phyloP scores from a whole-genome alignment of 2,888 invertebrate species.

The Lycocerus yunnanus region DNA sequence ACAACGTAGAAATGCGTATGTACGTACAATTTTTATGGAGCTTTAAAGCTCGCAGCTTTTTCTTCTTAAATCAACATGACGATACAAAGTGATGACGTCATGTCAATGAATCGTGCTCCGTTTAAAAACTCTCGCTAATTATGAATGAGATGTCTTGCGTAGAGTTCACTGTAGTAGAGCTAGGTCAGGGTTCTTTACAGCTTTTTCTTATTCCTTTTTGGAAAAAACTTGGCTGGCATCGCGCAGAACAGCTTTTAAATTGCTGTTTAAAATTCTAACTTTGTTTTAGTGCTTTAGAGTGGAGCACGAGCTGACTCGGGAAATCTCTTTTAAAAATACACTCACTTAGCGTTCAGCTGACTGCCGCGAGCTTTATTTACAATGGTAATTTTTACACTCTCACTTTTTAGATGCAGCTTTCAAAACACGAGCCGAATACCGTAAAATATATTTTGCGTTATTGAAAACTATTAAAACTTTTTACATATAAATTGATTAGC shows the following conservation, averaged over 20 bases:
- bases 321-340: constrained; percentile 50
- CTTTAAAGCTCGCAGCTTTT: constrained; percentile 12
- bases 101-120: constrained; percentile 45
- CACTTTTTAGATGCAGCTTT: constrained; percentile 37
- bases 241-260: constrained; percentile 53
- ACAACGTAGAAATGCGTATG: not conserved
- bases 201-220: constrained; percentile 49
- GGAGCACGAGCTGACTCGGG: constrained; percentile 44
- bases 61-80: constrained; percentile 14
- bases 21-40: constrained; percentile 1
- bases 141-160: constrained; percentile 55
- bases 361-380: constrained; percentile 45
- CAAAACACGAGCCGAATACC: constrained; percentile 23
- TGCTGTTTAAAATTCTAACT: constrained; percentile 57
- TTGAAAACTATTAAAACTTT: not conserved
- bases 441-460: constrained; percentile 4
- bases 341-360: constrained; percentile 48
- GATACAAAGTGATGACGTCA: constrained; percentile 39
- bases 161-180: constrained; percentile 52
- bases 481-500: not conserved
- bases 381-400: constrained; percentile 51
- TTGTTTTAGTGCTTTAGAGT: constrained; percentile 52
- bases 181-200: constrained; percentile 56
- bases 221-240: constrained; percentile 39
- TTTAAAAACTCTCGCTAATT: constrained; percentile 57